Evolutionary conservation across 2,888 invertebrate species (phyloP), one percentile per base, ranked within the genome.

Genomic region (Pandemis heparana): DNA sequence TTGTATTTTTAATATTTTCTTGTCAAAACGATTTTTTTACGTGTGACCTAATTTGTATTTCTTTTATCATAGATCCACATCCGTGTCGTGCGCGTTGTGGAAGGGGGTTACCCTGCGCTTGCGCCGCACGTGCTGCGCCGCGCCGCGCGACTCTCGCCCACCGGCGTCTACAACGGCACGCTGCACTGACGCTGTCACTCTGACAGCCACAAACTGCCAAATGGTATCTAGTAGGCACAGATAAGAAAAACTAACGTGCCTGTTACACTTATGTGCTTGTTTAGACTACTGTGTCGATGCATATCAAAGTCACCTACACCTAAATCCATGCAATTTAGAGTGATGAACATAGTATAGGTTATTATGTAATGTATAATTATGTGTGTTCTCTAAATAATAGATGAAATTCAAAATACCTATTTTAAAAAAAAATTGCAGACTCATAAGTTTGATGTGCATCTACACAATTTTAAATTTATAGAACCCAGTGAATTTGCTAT

Each of bases 21-120:
- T n/a, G n/a, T n/a, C n/a, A n/a, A n/a, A 8, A 41, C 41, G 9
- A 1, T 32, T 38, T 61, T 61, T 16, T 12, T 7, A 10, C 0
- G 9, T 46, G 12, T 2, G 16, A 38, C n/a, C 41, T 62, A 41
- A 62, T 16, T 10, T 16, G 38, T 70, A 61, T n/a, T 32, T 14
- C 23, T 53, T 70, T 77, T 61, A 16, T 87, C 86, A 0, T 87
- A 94, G 91, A 94, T 96, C 48, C 98, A 98, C 85, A 92, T 97
- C 67, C 95, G 97, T 71, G 95, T 98, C n/a, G 81, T 97, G 67
- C 95, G 97, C 66, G 91, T 92, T 6, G 83, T 91, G 1, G 94
- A 94, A 67, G 96, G 80, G 79, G 89, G 88, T 0, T 94, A 87
- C 85, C 83, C 87, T 69, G 83, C 91, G 6, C 81, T 91, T 8